phyloP scores from a whole-genome alignment of 1,140 invertebrate species.

The Chlorops oryzae region DNA sequence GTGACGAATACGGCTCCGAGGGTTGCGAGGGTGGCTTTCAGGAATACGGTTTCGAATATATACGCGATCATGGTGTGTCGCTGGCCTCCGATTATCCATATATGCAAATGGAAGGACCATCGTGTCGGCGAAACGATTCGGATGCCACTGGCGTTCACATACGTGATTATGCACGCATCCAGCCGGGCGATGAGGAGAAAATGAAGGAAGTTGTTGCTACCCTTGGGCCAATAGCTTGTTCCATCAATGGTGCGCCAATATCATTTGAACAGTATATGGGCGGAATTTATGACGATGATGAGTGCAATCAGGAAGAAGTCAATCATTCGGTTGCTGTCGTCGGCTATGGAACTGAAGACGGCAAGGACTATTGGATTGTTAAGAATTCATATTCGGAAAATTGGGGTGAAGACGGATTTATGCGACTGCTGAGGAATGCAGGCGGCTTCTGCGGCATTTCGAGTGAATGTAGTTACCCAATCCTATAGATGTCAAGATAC shows the following conservation, averaged over 20 bases:
- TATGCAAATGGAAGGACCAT: conserved; percentile 45
- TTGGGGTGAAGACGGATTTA: conserved; percentile 70
- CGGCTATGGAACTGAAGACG: conserved; percentile 55
- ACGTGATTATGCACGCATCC: conserved; percentile 62
- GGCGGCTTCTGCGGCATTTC: conserved; percentile 64
- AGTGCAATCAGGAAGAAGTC: conserved; percentile 48
- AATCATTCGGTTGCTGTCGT: conserved; percentile 58
- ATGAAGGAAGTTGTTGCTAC: conserved; percentile 71
- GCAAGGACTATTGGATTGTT: conserved; percentile 69
- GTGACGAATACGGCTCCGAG: conserved; percentile 56
- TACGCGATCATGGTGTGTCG: conserved; percentile 57
- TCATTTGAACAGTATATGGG: conserved; percentile 75
- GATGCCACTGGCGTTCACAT: conserved; percentile 59
- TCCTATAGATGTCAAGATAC: conserved; percentile 26
- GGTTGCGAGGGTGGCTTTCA: conserved; percentile 67
- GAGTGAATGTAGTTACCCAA: conserved; percentile 43
- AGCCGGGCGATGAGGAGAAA: conserved; percentile 62
- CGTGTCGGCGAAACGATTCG: conserved; percentile 56
- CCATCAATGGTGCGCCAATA: conserved; percentile 72
- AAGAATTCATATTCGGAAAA: conserved; percentile 67
- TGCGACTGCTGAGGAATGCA: conserved; percentile 59
- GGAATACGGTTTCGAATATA: conserved; percentile 61
- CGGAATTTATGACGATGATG: conserved; percentile 56
- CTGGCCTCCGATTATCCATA: conserved; percentile 55
- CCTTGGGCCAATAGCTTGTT: conserved; percentile 68